Evolutionary conservation across 2,797 vertebrate species (phyloP).

Genomic region (Rhinoraja longicauda): DNA sequence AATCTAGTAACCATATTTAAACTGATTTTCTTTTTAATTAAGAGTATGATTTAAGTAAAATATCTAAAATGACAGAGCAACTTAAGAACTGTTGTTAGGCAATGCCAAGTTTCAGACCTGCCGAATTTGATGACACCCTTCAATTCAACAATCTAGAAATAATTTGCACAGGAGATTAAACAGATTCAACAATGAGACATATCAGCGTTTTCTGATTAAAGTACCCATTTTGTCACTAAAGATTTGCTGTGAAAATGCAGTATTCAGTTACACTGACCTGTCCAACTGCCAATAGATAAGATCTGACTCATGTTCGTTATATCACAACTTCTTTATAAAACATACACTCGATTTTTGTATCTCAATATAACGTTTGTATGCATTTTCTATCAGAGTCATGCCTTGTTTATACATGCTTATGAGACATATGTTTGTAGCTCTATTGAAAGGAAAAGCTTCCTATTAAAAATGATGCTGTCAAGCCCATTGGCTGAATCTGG

Average conservation of each 20-base stretch:
- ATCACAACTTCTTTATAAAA: neutral
- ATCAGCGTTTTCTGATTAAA: conserved; percentile 17
- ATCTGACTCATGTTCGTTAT: neutral
- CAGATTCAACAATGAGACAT: neutral
- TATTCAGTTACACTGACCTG: neutral
- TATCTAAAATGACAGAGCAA: neutral
- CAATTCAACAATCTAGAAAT: neutral
- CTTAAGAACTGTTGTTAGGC: neutral
- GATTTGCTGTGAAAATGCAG: neutral
- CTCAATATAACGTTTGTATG: neutral
- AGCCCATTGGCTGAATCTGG: conserved; percentile 40
- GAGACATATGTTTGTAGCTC: neutral
- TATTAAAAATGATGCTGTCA: neutral
- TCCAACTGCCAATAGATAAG: neutral
- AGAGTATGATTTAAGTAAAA: neutral
- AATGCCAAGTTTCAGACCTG: neutral
- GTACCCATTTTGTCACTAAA: neutral
- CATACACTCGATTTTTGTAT: neutral
- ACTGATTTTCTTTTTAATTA: neutral
- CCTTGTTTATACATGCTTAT: neutral
- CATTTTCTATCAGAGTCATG: neutral
- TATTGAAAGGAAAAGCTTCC: neutral
- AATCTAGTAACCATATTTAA: neutral
- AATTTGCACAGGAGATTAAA: neutral
- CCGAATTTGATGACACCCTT: neutral